phyloP scores from a whole-genome alignment of 2,113 vertebrate genomes.

The Oreocharis arfaki region DNA sequence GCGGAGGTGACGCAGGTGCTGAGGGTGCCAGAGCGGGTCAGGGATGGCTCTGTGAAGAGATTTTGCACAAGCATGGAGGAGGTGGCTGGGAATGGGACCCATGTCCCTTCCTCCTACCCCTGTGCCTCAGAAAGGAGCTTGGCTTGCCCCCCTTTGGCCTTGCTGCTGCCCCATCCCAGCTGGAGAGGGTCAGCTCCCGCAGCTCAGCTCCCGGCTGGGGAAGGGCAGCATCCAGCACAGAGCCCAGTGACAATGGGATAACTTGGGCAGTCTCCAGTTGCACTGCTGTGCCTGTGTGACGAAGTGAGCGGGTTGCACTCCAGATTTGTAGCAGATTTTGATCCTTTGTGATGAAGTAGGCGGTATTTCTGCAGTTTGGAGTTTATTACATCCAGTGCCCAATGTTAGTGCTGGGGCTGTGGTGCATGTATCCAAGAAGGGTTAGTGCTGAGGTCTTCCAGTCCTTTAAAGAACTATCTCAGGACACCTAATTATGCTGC shows the following conservation, averaged over 20 bases:
- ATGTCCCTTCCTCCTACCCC: not conserved
- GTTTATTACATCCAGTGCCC: not conserved
- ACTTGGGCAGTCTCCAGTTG: not conserved
- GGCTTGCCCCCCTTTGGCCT: not conserved
- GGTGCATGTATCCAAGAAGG: not conserved
- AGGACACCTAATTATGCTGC: not conserved
- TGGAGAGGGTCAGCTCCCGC: no score
- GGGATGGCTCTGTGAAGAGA: not conserved
- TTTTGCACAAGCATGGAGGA: not conserved
- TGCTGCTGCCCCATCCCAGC: not conserved
- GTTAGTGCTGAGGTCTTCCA: not conserved
- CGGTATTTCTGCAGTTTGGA: not conserved
- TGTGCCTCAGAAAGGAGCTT: not conserved
- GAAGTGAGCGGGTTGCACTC: not conserved
- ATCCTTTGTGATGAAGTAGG: not conserved
- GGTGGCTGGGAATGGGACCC: not conserved
- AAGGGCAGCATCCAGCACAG: not conserved
- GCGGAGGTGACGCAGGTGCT: rapidly evolving
- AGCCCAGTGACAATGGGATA: not conserved
- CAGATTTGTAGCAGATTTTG: not conserved
- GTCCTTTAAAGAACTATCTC: not conserved
- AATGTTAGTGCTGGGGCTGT: rapidly evolving
- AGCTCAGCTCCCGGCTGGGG: not conserved
- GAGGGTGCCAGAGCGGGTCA: not conserved
- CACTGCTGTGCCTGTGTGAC: not conserved